These are phyloP conservation scores for Penaeus monodon DNA, from an alignment of 2,888 invertebrate genomes.

Conservation along the genomic window DNA sequence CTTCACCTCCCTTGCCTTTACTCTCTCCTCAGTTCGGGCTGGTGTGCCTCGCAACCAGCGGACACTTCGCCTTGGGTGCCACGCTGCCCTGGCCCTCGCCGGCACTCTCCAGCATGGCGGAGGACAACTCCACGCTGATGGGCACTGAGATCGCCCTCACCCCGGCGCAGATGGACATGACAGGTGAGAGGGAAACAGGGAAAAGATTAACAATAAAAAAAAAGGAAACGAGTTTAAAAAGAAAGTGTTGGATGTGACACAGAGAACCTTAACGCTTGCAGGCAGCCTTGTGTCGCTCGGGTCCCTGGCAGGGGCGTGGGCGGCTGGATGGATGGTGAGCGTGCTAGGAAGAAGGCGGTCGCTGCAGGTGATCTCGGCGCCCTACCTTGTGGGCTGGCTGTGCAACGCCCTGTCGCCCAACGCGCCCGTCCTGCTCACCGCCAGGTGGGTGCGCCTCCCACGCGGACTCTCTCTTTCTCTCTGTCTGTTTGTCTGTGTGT, in stretches of 20 bases:
- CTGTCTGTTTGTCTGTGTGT: neutral
- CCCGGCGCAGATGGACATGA: conserved; percentile 38
- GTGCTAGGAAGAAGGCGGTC: conserved; percentile 5
- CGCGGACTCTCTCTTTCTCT: neutral
- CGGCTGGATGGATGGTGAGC: conserved; percentile 11
- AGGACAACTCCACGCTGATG: conserved; percentile 29
- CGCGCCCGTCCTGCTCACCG: neutral
- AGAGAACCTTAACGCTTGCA: neutral
- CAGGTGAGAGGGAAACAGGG: conserved; percentile 19
- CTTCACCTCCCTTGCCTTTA: neutral
- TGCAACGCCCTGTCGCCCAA: conserved; percentile 11
- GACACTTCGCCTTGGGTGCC: conserved; percentile 24
- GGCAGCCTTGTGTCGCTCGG: conserved; percentile 19
- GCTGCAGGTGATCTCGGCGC: neutral
- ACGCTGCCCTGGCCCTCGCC: conserved; percentile 42
- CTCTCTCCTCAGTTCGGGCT: conserved; percentile 15
- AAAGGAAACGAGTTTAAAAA: too few species aligned
- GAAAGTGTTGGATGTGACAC: too few species aligned
- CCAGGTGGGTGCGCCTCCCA: neutral
- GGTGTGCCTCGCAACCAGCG: conserved; percentile 20
- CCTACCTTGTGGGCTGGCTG: conserved; percentile 9
- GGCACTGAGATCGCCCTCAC: conserved; percentile 39
- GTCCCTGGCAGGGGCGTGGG: conserved; percentile 6
- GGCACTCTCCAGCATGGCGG: conserved; percentile 29
- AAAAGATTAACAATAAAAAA: too few species aligned